Evolutionary conservation across 2,113 vertebrate species (phyloP), one percentile per base, ranked within the genome.

Genomic region (Mastomys coucha): DNA sequence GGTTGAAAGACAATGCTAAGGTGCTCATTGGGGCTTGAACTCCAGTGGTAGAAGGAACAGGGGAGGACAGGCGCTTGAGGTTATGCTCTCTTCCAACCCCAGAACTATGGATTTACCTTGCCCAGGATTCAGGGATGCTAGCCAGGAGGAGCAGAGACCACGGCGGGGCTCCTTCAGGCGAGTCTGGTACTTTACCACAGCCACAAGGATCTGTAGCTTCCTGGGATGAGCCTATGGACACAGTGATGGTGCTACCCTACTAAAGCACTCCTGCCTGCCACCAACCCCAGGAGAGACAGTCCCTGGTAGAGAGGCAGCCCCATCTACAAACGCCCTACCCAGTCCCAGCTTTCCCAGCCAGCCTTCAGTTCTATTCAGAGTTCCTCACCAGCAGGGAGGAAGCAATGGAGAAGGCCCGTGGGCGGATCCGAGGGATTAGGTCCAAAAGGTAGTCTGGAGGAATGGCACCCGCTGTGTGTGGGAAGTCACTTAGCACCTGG

Each of bases 131-230:
- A 99, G 98, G 39, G 99, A 99, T 1, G 99, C 99, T 82, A 99
- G 97, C 99, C 99, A 99, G 69, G 98, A 98, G 53, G 99, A 99
- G 95, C 99, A 99, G 96, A 99, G 99, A 49, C 99, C 99, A 36
- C 75, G 97, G 17, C 99, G 99, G 8, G 99, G 99, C 96, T 99
- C 99, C 22, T 95, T 97, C 93, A 99, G 96, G 67, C 97, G 98
- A 0, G 99, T 99, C 98, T 98, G 99, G 98, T 99, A 99, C 28
- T 0, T 82, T 28, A 99, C 99, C 78, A 99, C 99, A 0, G 99
- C 99, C n/a, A 99, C 58, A 0, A 99, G 98, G 94, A 99, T 98
- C 98, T 99, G 99, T 26, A 99, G 97, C 67, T 98, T 95, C 63
- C 98, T 53, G 0, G 99, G 99, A 24, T 98, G 98, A 80, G 96